Evolutionary conservation across 1,140 invertebrate species (phyloP), one percentile per base, ranked within the genome.

Genomic region (Trachymyrmex septentrionalis): DNA sequence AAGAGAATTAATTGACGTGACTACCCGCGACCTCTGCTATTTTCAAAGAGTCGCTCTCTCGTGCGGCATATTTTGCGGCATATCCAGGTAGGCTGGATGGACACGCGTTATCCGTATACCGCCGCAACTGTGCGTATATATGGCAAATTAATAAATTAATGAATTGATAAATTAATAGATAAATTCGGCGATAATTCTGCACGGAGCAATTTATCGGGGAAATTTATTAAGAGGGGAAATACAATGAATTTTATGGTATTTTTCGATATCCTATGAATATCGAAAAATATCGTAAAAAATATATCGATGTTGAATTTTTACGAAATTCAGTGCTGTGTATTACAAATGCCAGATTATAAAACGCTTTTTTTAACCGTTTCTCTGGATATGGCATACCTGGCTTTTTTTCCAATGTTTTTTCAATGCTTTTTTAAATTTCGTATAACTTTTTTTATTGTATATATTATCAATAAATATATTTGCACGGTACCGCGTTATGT

Each of bases 1-100:
- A 84, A 30, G 69, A 84, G 55, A 84, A 84, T 84, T 84, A 84
- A 84, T 84, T 84, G 80, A 55, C 80, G 80, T 38, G 77, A 80
- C 27, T 69, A 30, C 44, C 64, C 48, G 53, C 24, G 16, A 75
- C 24, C 84, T 69, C 24, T n/a, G 63, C 73, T 86, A 87, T 87
- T 86, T 87, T 71, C 38, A n/a, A 57, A 59, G 21, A 77, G 82
- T 66, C 50, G 24, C 24, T 76, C 80, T 73, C 55, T 59, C 80
- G 34, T n/a, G 16, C 7, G 48, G 19, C 34, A 86, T 57, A 34
- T 55, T 44, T 84, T 75, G 38, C 69, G 38, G n/a, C n/a, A n/a
- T n/a, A n/a, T n/a, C n/a, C n/a, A 48, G 55, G 16, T 50, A 61
- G 55, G 55, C 53, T 3, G 24, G 55, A 82, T 82, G 24, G 80